phyloP scores from a whole-genome alignment of 37 sponge, comb jelly and placozoan species.

The Geodia barretti region DNA sequence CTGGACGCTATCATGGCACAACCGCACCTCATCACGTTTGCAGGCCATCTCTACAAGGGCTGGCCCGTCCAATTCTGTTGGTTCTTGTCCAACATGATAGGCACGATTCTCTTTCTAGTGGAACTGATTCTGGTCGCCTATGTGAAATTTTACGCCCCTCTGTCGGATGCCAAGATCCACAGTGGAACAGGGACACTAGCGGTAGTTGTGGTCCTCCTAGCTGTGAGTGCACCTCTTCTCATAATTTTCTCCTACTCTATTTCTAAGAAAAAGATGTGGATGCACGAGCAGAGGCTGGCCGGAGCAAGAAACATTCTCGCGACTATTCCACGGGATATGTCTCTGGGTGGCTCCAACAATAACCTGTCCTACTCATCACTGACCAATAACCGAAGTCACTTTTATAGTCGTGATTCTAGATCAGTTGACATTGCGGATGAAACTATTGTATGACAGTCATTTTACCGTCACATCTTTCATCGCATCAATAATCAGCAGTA shows the following conservation, averaged over 20 bases:
- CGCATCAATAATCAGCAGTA: too few relatives aligned
- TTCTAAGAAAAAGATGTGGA: conserved; percentile 44
- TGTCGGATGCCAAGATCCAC: neutral
- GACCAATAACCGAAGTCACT: too few relatives aligned
- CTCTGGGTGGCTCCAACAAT: too few relatives aligned
- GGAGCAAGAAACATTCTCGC: conserved; percentile 23
- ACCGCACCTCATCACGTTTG: conserved; percentile 24
- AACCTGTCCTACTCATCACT: too few relatives aligned
- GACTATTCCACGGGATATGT: conserved; percentile 6
- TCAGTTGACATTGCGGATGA: too few relatives aligned
- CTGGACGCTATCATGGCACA: conserved; percentile 56
- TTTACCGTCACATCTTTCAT: too few relatives aligned
- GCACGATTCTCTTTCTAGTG: conserved; percentile 58
- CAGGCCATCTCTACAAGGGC: conserved; percentile 28
- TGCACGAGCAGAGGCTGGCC: conserved; percentile 36
- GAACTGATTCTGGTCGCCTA: conserved; percentile 61
- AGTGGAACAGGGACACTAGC: conserved; percentile 56
- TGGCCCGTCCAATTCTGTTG: conserved; percentile 56
- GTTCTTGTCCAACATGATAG: conserved; percentile 73
- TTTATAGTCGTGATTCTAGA: too few relatives aligned
- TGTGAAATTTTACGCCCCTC: conserved; percentile 63
- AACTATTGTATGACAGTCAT: too few relatives aligned
- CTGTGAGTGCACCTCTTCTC: conserved; percentile 28
- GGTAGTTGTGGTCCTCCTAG: conserved; percentile 23
- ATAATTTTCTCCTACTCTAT: conserved; percentile 26